Base-by-base conservation (phyloP, 2,113 vertebrate species). In the Chrysochloris asiatica region DNA sequence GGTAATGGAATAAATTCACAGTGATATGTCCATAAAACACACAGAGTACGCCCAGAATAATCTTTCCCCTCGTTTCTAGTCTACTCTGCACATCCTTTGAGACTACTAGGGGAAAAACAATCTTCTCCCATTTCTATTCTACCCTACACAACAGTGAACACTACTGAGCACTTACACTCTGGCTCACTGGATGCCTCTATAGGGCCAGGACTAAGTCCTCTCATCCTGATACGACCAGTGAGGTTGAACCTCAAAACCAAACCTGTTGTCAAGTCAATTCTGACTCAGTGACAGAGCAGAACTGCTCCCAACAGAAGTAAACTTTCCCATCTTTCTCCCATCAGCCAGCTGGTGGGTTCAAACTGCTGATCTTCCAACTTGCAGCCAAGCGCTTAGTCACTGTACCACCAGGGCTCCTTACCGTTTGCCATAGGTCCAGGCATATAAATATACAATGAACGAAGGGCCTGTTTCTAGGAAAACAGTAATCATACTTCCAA, bases 1-100 rank as follows among this genome's bases (percentile, higher is more conserved):
- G 30, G 33, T 54, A 92, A 83, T 72, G n/a, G 93, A 85, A 36
- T 75, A 71, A n/a, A n/a, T n/a, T n/a, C n/a, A n/a, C n/a, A 90
- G 24, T 54, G 50, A 83, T 82, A 94, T 84, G 73, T 59, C 83
- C 82, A 38, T 65, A 61, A 92, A 89, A 61, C 71, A 45, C 24
- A 38, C 8, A 38, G 54, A 28, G 54, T 59, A n/a, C n/a, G n/a
- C n/a, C 80, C 45, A 61, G 50, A n/a, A 36, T 43, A 78, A 48
- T 48, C 88, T 86, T 67, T 80, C 28, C 28, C 30, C 6, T 4
- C 19, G 69, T 63, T 87, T 38, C 43, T 56, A 3, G 8, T 52
- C 75, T 30, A 52, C 36, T n/a, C n/a, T 33, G 73, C 8, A 59
- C 17, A 54, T 41, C 45, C 50, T 81, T 52, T 12, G 17, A 24